Percentiles rank a stretch among this genome's conserved stretches.
Evolutionary conservation across 2,797 vertebrate species (phyloP).

Genomic region (Paramormyrops hopkinsi): DNA sequence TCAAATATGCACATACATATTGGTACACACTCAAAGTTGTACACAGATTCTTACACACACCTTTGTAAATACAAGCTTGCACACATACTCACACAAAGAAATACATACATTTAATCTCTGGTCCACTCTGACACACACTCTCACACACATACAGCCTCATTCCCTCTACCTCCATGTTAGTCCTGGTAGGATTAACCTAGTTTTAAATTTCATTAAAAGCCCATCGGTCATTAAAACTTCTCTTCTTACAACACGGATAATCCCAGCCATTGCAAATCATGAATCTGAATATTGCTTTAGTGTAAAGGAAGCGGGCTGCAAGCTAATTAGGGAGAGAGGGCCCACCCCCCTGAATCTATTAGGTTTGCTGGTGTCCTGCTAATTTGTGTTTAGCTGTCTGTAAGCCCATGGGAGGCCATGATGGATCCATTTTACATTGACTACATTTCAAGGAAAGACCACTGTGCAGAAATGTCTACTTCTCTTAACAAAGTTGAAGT

Average conservation of each 20-base stretch:
- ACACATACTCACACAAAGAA: neutral
- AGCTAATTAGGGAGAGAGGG: constrained; percentile 31
- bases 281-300: constrained; percentile 7
- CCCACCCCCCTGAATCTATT: constrained; percentile 34
- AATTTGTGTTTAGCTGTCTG: constrained; percentile 57
- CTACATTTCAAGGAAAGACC: constrained; percentile 44
- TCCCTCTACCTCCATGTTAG: neutral
- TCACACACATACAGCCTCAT: neutral
- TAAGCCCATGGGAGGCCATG: constrained; percentile 38
- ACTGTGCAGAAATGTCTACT: constrained; percentile 32
- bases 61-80: neutral
- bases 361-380: constrained; percentile 44
- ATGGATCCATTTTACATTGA: constrained; percentile 61
- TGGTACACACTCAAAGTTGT: constrained; percentile 11
- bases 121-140: neutral
- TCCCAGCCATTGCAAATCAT: neutral
- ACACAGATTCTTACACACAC: constrained; percentile 6
- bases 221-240: neutral
- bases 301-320: constrained; percentile 31
- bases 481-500: constrained; percentile 34
- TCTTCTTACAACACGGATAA: constrained; percentile 5
- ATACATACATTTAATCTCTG: neutral
- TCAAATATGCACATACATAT: neutral
- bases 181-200: constrained; percentile 19
- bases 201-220: constrained; percentile 23